phyloP scores from a whole-genome alignment of 2,888 invertebrate species.

The Drosophila putrida region DNA sequence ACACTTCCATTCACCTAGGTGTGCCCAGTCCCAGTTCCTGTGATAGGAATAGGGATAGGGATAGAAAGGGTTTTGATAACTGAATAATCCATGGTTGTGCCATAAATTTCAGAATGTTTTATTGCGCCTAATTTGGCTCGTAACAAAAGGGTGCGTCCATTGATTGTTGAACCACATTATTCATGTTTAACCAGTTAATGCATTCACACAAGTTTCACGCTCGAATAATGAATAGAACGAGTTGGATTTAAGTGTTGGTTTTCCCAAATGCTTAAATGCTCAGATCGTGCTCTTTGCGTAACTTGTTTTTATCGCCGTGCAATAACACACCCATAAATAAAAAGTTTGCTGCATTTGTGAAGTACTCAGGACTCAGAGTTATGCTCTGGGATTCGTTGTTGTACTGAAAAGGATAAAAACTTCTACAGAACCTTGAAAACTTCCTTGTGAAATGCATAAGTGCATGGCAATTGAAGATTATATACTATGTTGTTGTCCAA shows the following conservation, averaged over 20 bases:
- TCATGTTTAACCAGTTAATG: slow-evolving; percentile 58
- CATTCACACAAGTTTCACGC: slow-evolving; percentile 35
- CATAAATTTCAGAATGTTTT: slow-evolving; percentile 71
- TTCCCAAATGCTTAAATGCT: slow-evolving; percentile 18
- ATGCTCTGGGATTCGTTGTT: slow-evolving; percentile 12
- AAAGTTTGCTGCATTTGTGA: slow-evolving; percentile 45
- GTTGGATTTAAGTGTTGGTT: background rate
- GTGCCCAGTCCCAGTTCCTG: background rate
- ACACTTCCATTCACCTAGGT: slow-evolving; percentile 27
- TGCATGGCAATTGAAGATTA: slow-evolving; percentile 57
- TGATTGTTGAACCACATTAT: slow-evolving; percentile 50
- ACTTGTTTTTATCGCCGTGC: slow-evolving; percentile 56
- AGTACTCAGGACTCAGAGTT: slow-evolving; percentile 29
- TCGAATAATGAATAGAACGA: slow-evolving; percentile 19
- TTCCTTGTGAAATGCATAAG: slow-evolving; percentile 25
- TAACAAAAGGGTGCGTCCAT: slow-evolving; percentile 38
- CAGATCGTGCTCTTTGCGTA: slow-evolving; percentile 56
- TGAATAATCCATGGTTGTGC: slow-evolving; percentile 50
- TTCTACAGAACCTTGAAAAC: slow-evolving; percentile 48
- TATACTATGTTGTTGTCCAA: slow-evolving; percentile 25
- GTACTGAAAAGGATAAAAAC: slow-evolving; percentile 32
- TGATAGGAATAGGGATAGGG: too few species aligned
- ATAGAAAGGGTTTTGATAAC: slow-evolving; percentile 37
- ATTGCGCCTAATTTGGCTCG: slow-evolving; percentile 71
- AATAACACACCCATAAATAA: slow-evolving; percentile 72